Evolutionary conservation across 2,888 invertebrate species (phyloP).

Genomic region (Sipunculus nudus): DNA sequence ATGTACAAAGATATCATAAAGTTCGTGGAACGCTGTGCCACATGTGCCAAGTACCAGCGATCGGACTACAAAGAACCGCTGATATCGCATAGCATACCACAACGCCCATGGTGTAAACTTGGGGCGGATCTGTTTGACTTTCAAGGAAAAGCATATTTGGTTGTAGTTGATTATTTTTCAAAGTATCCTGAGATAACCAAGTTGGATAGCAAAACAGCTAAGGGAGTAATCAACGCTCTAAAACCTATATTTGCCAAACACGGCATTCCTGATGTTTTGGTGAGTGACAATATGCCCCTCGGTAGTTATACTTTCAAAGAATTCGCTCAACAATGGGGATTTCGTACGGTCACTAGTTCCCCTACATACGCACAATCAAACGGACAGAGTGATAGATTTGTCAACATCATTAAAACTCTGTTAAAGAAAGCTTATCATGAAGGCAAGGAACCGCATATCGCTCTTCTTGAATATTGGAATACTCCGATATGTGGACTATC

Average conservation of each 20-base stretch:
- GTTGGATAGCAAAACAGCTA: conserved; percentile 31
- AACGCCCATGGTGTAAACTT: conserved; percentile 33
- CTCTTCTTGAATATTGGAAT: conserved; percentile 33
- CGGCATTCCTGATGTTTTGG: conserved; percentile 32
- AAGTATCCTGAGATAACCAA: conserved; percentile 37
- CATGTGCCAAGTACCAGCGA: no score
- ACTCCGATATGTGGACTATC: conserved; percentile 31
- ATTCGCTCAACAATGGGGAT: conserved; percentile 26
- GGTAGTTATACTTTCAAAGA: conserved; percentile 13
- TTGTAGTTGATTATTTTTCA: conserved; percentile 40
- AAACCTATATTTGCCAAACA: conserved; percentile 32
- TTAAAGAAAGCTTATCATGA: conserved; percentile 25
- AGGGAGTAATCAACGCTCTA: conserved; percentile 17
- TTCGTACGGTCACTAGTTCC: conserved; percentile 14
- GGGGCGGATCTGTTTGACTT: conserved; percentile 30
- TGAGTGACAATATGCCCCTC: conserved; percentile 38
- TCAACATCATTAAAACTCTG: conserved; percentile 29
- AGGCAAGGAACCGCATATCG: conserved; percentile 29
- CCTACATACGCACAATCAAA: conserved; percentile 29
- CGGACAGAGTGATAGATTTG: conserved; percentile 25
- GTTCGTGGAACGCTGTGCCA: conserved; percentile 4
- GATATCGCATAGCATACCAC: conserved; percentile 19
- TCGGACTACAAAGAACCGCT: conserved; percentile 19
- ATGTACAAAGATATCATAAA: conserved; percentile 17
- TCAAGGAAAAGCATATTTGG: conserved; percentile 23